phyloP scores from a whole-genome alignment of 2,797 vertebrate genomes.

The Pseudomugil tenellus region DNA sequence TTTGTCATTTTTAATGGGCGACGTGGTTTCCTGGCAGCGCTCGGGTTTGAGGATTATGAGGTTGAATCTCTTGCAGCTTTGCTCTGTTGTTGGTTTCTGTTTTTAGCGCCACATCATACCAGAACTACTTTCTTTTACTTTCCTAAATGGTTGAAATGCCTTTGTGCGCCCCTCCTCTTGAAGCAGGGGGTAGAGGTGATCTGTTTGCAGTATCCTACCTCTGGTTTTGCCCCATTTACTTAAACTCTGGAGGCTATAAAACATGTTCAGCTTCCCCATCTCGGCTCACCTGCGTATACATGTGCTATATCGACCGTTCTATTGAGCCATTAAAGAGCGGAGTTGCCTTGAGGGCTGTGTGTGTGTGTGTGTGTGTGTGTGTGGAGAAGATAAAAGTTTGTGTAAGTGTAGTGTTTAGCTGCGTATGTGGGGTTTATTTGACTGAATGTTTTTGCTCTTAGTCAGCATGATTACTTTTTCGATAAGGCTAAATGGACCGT shows the following conservation, averaged over 20 bases:
- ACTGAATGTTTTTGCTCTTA: slow-evolving; percentile 67
- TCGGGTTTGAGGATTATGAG: slow-evolving; percentile 3
- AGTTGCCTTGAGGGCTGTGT: slow-evolving; percentile 45
- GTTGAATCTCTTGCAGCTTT: background rate
- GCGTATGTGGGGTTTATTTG: slow-evolving; percentile 65
- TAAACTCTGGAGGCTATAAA: slow-evolving; percentile 58
- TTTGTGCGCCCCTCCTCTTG: slow-evolving; percentile 22
- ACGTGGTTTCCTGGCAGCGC: background rate
- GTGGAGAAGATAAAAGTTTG: slow-evolving; percentile 48
- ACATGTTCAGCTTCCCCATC: slow-evolving; percentile 55
- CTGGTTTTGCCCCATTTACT: slow-evolving; percentile 61
- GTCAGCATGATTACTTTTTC: slow-evolving; percentile 64
- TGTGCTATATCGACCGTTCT: slow-evolving; percentile 68
- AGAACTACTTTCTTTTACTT: slow-evolving; percentile 3
- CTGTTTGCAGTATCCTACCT: slow-evolving; percentile 40
- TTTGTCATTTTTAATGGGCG: background rate
- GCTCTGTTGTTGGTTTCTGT: background rate
- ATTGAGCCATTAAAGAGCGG: slow-evolving; percentile 66
- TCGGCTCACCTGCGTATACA: slow-evolving; percentile 71
- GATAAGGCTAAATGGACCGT: slow-evolving; percentile 67
- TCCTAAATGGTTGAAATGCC: slow-evolving; percentile 19
- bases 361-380: slow-evolving; percentile 5
- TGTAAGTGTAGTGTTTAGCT: slow-evolving; percentile 44
- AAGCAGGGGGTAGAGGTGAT: slow-evolving; percentile 27
- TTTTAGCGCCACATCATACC: background rate